Evolutionary conservation across 2,113 vertebrate genomes (phyloP).

Genomic region (Pontoporia blainvillei): DNA sequence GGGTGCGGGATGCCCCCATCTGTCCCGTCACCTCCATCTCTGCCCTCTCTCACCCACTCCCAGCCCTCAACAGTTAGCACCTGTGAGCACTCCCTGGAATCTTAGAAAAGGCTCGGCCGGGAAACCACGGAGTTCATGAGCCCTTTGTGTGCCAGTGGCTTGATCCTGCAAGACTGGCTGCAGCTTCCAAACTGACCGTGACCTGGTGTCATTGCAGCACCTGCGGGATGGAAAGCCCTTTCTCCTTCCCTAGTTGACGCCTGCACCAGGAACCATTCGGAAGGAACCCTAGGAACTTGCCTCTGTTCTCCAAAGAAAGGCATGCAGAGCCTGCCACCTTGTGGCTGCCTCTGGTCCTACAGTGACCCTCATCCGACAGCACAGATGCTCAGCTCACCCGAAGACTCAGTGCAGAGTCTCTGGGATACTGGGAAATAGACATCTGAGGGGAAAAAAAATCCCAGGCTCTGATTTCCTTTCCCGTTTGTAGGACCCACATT

Average conservation of each 20-base stretch:
- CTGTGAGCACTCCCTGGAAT: neutral
- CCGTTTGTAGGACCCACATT: neutral
- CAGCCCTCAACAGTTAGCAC: neutral
- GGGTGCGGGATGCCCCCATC: neutral
- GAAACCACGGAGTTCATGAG: neutral
- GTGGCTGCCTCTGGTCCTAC: constrained; percentile 60
- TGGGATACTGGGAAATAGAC: neutral
- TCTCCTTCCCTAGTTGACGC: constrained; percentile 51
- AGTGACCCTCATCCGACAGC: neutral
- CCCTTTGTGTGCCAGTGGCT: neutral
- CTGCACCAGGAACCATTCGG: neutral
- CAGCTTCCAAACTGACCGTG: constrained; percentile 48
- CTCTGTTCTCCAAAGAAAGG: neutral
- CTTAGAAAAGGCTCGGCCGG: neutral
- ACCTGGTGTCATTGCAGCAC: neutral
- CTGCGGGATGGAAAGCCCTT: constrained; percentile 9
- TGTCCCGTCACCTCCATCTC: no score
- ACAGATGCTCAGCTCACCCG: accelerated
- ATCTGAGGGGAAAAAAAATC: accelerated
- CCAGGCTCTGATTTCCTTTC: neutral
- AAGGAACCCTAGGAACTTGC: neutral
- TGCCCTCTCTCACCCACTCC: neutral
- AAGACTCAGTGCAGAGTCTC: no score
- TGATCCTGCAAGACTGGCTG: neutral
- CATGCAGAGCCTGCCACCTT: constrained; percentile 72